These are phyloP conservation scores for Heliconius hermathena DNA, from an alignment of 1,140 invertebrate genomes.

Conservation along the genomic window DNA sequence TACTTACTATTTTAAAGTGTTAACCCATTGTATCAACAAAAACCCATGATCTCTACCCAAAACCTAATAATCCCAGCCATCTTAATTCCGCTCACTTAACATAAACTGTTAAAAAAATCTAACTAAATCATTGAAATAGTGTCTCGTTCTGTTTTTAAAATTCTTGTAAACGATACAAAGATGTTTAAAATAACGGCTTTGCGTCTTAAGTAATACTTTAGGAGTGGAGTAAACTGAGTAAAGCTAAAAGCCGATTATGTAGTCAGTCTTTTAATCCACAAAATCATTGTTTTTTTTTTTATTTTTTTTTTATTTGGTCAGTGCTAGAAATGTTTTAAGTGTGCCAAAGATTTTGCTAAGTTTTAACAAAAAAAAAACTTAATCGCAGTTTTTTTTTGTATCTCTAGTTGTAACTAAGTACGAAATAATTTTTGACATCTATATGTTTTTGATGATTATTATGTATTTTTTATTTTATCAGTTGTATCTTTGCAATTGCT, in stretches of 20 bases:
- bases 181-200: conserved; percentile 26
- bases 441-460: no score
- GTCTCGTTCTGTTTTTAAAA: not conserved
- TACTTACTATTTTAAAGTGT: no score
- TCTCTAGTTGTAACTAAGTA: no score
- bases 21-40: not conserved
- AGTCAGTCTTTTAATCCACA: not conserved
- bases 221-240: not conserved
- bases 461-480: no score
- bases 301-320: not conserved
- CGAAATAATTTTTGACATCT: no score
- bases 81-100: conserved; percentile 3
- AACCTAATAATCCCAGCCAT: not conserved
- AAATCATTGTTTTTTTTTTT: conserved; percentile 18
- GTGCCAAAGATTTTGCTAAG: not conserved
- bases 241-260: conserved; percentile 29
- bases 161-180: conserved; percentile 13
- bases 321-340: not conserved
- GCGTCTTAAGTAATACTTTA: conserved; percentile 13
- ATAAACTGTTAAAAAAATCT: not conserved
- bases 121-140: not conserved
- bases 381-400: no score
- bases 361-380: not conserved
- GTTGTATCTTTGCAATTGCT: no score
- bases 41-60: not conserved